Evolutionary conservation across 2,888 invertebrate genomes (phyloP), one percentile per base, ranked within the genome.

Genomic region (Drosophila subsilvestris): DNA sequence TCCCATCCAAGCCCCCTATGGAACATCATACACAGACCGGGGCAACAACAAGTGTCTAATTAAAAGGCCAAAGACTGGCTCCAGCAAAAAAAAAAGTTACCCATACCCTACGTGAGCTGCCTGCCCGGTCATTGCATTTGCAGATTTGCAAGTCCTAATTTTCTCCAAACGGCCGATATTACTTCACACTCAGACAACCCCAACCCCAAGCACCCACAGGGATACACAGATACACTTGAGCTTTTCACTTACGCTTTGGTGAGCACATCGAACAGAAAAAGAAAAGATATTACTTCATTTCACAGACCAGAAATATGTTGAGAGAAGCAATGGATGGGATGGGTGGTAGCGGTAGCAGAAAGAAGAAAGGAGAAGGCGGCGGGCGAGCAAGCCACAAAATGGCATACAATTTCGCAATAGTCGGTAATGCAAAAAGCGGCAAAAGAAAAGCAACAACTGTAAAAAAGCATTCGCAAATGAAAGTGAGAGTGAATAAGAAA

Each of bases 401-500:
- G 72, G 80, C 79, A 79, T 79, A 78, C 79, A 85, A 90, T 90
- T 90, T 90, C 89, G 90, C 90, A 90, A 90, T 86, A 89, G 81
- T 86, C 84, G 77, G 80, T 81, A 80, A 81, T 78, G 78, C 83
- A 74, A 88, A 84, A 82, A 66, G 57, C 61, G 60, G 59, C 74
- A 73, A 69, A 59, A 63, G 37, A n/a, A n/a, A 59, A 59, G 37
- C 37, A 37, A 14, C 70, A 72, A 70, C 74, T 57, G 63, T 55
- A 68, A 66, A 59, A 74, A 74, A 77, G 55, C 75, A 62, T 74
- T 79, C 67, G 83, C 79, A 80, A 88, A 90, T 85, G 90, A 91
- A 91, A 91, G 91, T 90, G 90, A 91, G 91, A 91, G 91, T 91
- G 91, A 91, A 91, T 91, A 91, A 86, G 91, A 91, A 90, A 90